Evolutionary conservation across 2,888 invertebrate species (phyloP).

Genomic region (Dynastes maya): DNA sequence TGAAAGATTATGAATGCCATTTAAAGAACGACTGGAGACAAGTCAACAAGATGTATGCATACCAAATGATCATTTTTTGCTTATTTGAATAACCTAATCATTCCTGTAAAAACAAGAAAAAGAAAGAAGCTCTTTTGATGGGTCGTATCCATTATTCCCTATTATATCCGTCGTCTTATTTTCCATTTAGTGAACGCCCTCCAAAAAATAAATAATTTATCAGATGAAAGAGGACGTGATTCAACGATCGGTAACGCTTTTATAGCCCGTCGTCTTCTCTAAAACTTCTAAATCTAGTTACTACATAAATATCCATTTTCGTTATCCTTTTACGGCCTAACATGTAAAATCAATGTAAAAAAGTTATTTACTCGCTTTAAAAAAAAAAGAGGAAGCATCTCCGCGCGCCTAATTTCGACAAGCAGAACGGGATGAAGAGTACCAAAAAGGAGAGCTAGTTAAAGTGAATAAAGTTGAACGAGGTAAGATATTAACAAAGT

Average conservation of each 20-base stretch:
- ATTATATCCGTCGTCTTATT: not conserved
- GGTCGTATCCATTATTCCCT: not conserved
- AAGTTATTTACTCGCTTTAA: conserved; percentile 38
- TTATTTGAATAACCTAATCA: too few relatives aligned
- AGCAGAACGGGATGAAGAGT: conserved; percentile 12
- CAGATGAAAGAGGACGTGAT: not conserved
- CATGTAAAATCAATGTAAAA: conserved; percentile 42
- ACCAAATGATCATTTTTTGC: too few relatives aligned
- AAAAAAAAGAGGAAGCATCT: conserved; percentile 14
- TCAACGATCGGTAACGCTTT: conserved; percentile 2
- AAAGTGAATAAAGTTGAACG: conserved; percentile 68
- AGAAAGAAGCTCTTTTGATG: not conserved
- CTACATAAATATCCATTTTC: conserved; percentile 39
- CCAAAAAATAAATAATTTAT: not conserved
- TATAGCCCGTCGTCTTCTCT: conserved; percentile 9
- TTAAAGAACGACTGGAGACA: too few relatives aligned
- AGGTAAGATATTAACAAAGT: conserved; percentile 69
- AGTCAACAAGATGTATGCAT: too few relatives aligned
- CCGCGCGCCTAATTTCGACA: conserved; percentile 34
- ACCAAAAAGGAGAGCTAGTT: conserved; percentile 63
- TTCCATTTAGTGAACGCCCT: not conserved
- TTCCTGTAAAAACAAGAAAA: too few relatives aligned
- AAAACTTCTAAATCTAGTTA: conserved; percentile 34
- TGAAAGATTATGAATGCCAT: too few relatives aligned
- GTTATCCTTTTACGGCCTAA: conserved; percentile 38